Percentiles rank a stretch among this genome's conserved stretches.
phyloP scores from a whole-genome alignment of 2,888 invertebrate genomes.

The Acanthoscelides obtectus region DNA sequence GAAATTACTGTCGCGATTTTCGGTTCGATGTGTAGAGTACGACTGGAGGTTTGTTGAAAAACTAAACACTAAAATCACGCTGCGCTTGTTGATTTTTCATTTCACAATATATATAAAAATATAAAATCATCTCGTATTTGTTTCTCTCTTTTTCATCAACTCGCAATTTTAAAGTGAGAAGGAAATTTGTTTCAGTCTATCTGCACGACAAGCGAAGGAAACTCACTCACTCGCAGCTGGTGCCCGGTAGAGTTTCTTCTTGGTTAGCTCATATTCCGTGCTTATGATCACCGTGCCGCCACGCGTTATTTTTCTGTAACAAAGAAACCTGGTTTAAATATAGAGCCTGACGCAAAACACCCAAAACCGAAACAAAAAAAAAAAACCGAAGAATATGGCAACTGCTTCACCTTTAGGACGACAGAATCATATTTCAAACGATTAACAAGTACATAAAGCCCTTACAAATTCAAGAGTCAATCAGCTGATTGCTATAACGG shows the following conservation, averaged over 20 bases:
- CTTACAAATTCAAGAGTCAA: too few species aligned
- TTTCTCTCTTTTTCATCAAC: constrained; percentile 6
- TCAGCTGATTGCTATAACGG: background rate
- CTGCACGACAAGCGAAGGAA: constrained; percentile 13
- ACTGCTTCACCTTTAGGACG: background rate
- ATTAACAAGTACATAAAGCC: too few species aligned
- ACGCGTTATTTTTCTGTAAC: constrained; percentile 72
- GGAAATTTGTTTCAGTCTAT: constrained; percentile 29
- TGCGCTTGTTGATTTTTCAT: constrained; percentile 33
- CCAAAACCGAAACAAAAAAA: background rate
- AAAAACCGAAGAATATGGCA: background rate
- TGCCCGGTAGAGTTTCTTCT: constrained; percentile 80
- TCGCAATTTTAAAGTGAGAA: constrained; percentile 7
- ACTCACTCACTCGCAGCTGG: constrained; percentile 13
- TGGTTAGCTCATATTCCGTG: constrained; percentile 80
- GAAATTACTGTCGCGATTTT: background rate
- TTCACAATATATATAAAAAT: constrained; percentile 32
- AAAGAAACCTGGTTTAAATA: constrained; percentile 10
- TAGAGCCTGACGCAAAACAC: background rate
- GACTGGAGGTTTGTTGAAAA: constrained; percentile 4
- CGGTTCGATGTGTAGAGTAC: background rate
- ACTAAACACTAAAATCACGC: constrained; percentile 39
- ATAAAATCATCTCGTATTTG: constrained; percentile 25
- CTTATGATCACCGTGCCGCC: constrained; percentile 85
- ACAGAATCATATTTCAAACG: too few species aligned